Evolutionary conservation across 2,113 vertebrate genomes (phyloP).

Genomic region (Connochaetes taurinus): DNA sequence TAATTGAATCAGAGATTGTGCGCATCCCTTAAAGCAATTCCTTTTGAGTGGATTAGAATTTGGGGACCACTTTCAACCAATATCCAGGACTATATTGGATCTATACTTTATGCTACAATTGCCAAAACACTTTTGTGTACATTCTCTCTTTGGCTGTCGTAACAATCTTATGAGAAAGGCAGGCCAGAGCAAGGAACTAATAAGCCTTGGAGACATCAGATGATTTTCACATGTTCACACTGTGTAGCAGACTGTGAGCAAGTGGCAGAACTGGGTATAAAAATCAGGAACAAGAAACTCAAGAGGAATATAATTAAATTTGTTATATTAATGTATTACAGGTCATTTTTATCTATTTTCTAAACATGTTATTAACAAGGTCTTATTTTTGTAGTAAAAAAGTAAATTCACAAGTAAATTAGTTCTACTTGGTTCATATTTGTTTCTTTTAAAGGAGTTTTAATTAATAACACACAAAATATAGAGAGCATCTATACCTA

Average conservation of each 20-base stretch:
- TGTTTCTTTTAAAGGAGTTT: neutral
- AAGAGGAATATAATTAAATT: neutral
- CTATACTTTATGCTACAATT: neutral
- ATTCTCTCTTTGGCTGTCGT: neutral
- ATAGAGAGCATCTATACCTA: neutral
- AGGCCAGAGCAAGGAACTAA: neutral
- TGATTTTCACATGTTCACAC: neutral
- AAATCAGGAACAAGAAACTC: neutral
- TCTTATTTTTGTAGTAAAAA: neutral
- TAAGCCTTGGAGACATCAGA: neutral
- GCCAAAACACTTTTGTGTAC: neutral
- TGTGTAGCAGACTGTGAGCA: neutral
- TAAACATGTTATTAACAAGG: neutral
- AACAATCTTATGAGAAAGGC: neutral
- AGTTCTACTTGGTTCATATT: neutral
- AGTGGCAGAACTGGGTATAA: neutral
- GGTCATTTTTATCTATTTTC: neutral
- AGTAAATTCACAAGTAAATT: neutral
- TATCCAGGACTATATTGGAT: neutral
- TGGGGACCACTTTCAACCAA: too few relatives aligned
- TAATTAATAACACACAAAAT: neutral
- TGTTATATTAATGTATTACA: neutral
- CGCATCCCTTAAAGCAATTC: fast-evolving
- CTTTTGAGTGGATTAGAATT: neutral
- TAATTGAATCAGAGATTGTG: neutral